Conservation (phyloP, 2,113 vertebrate species). For the Mus musculus region GRCm39 chr9:49503001-49503500, state of each 20-base stretch:
- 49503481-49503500: slow-evolving; percentile 51
- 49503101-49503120: not conserved
- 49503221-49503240: not conserved
- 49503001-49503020: not conserved
- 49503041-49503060: not conserved
- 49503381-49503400: not conserved
- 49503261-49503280: accelerated
- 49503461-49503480: not conserved
- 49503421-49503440: not conserved
- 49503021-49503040: not conserved
- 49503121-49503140: not conserved
- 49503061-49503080: not conserved
- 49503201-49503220: not conserved
- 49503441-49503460: not conserved
- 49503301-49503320: not conserved
- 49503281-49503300: not conserved
- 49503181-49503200: not conserved
- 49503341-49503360: not conserved
- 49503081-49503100: not conserved
- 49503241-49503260: not conserved
- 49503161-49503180: accelerated
- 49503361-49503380: not conserved
- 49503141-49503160: not conserved
- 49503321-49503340: not conserved
- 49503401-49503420: not conserved